Evolutionary conservation across 2,888 invertebrate genomes (phyloP), one percentile per base, ranked within the genome.

Genomic region (Adelognathus sp.): DNA sequence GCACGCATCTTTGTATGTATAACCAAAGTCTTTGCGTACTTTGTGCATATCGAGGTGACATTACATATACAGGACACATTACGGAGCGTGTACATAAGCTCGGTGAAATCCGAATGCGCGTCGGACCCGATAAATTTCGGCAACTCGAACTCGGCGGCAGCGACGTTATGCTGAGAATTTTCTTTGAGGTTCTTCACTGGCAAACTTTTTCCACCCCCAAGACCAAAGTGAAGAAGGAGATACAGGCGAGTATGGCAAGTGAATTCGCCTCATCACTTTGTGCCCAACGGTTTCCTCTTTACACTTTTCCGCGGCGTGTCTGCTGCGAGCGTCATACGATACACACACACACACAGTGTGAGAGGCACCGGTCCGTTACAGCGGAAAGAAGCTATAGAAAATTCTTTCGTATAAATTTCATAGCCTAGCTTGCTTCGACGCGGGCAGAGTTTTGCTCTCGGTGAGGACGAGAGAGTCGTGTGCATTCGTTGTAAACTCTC

Each of bases 111-210:
- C 29, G 54, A 21, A 39, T n/a, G 71, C 54, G 63, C 52, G 63
- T 44, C 61, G 44, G 63, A 31, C 31, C 54, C 63, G 71, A 72
- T 72, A 72, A 72, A 72, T 63, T 72, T 72, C 44, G 54, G 54
- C 31, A 21, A 54, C 52, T 54, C 52, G 39, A 29, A 27, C 33
- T 29, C 33, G 54, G 9, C 44, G 27, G 3, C n/a, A 50, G 33
- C 36, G 16, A 11, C 31, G 56, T n/a, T 44, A 33, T 14, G 36
- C 41, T 24, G 41, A 44, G 52, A 41, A 54, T 63, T 63, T 72
- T 44, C 24, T 66, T 66, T 66, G 66, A 66, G 66, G 66, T 54
- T 39, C 29, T 52, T 66, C 39, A 66, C 36, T 33, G 33, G 16
- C 21, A 46, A 72, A 72, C 36, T n/a, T 52, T 72, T 72, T 44